These are phyloP conservation scores for Camponotus floridanus DNA, from an alignment of 1,140 invertebrate genomes.

Conservation along the genomic window DNA sequence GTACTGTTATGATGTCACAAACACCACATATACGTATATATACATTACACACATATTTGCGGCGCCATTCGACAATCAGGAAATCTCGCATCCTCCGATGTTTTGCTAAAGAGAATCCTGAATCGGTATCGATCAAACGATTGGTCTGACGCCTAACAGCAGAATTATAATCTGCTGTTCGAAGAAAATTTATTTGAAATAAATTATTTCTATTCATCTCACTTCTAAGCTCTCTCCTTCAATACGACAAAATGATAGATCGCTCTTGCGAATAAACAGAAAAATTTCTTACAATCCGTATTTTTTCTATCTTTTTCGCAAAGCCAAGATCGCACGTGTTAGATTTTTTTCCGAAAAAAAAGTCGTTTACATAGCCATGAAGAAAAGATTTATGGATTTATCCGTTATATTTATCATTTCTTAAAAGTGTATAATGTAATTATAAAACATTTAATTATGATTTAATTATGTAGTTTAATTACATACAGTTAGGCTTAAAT, in stretches of 20 bases:
- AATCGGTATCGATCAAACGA: constrained; percentile 15
- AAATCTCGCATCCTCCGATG: constrained; percentile 57
- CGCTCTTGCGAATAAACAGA: background rate
- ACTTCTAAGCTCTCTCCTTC: background rate
- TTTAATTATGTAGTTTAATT: constrained; percentile 30
- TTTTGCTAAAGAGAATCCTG: constrained; percentile 23
- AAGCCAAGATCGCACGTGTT: background rate
- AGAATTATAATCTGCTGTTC: background rate
- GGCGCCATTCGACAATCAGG: constrained; percentile 59
- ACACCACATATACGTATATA: background rate
- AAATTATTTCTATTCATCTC: background rate
- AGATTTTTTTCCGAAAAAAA: background rate
- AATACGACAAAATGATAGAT: background rate
- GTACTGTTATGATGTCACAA: background rate
- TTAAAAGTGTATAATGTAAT: background rate
- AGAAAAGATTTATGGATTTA: background rate
- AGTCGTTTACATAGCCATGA: background rate
- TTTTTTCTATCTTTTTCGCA: background rate
- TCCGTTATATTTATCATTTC: background rate
- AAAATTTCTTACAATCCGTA: background rate
- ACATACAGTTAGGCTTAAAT: background rate
- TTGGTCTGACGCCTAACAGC: constrained; percentile 6
- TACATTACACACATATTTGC: background rate
- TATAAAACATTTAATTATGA: background rate
- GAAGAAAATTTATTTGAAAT: constrained; percentile 26